Conservation (phyloP, 2,113 vertebrate species). For the Chloroceryle aenea region DNA sequence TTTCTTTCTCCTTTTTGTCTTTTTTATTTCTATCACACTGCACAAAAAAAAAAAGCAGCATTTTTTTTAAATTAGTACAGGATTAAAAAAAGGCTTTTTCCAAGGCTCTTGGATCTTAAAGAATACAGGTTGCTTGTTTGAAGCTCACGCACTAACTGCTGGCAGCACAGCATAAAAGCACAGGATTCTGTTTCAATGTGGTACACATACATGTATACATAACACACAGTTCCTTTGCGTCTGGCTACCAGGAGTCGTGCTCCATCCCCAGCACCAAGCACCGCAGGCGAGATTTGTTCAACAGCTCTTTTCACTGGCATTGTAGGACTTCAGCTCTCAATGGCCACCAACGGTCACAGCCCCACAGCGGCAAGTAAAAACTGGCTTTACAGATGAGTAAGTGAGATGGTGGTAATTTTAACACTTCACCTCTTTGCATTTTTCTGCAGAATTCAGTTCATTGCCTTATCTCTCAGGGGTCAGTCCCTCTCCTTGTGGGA, state of each 20-base stretch:
- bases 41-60: neutral
- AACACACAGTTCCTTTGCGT: neutral
- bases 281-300: neutral
- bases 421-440: neutral
- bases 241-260: accelerated
- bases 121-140: neutral
- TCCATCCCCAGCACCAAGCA: neutral
- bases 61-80: neutral
- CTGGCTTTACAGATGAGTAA: slow-evolving; percentile 43
- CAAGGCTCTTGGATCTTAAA: neutral
- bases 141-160: neutral
- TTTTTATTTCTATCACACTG: neutral
- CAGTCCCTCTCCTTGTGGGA: neutral
- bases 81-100: neutral
- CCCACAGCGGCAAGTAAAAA: neutral
- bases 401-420: neutral
- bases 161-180: neutral
- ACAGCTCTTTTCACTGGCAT: neutral
- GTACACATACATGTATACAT: neutral
- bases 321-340: neutral
- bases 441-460: neutral
- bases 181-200: neutral
- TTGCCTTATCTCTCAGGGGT: neutral
- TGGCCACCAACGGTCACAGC: neutral
- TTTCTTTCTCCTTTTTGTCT: neutral